Evolutionary conservation across 2,113 vertebrate genomes (phyloP).

Genomic region (Lagopus leucura): DNA sequence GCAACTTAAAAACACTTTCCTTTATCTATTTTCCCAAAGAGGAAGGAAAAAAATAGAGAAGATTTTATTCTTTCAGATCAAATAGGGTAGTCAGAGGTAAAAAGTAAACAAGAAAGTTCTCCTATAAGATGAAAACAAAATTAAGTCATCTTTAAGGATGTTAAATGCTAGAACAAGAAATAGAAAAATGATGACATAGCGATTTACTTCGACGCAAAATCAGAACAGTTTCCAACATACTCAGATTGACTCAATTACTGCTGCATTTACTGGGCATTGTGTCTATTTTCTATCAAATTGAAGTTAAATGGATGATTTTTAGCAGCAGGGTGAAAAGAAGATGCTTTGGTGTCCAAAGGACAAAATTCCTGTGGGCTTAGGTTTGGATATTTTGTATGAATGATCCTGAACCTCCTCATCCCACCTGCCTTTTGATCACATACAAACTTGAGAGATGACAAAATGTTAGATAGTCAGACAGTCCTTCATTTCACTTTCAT

Average conservation of each 20-base stretch:
- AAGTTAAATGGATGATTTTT: constrained; percentile 10
- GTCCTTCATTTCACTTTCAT: constrained; percentile 39
- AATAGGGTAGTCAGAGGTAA: background rate
- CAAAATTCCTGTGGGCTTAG: background rate
- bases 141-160: background rate
- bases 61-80: background rate
- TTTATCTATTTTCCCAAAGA: background rate
- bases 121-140: background rate
- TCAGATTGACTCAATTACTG: background rate
- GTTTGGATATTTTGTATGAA: background rate
- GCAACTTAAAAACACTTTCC: background rate
- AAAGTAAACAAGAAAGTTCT: background rate
- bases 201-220: background rate
- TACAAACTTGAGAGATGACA: background rate
- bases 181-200: background rate
- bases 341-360: background rate
- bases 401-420: background rate
- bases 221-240: background rate
- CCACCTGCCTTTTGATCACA: background rate
- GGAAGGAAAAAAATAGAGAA: background rate
- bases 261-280: background rate
- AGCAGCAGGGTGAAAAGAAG: background rate
- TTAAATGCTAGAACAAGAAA: background rate
- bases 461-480: background rate
- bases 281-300: background rate